Conservation (phyloP, 64 coral and sea anemone species). For the Actinia tenebrosa region DNA sequence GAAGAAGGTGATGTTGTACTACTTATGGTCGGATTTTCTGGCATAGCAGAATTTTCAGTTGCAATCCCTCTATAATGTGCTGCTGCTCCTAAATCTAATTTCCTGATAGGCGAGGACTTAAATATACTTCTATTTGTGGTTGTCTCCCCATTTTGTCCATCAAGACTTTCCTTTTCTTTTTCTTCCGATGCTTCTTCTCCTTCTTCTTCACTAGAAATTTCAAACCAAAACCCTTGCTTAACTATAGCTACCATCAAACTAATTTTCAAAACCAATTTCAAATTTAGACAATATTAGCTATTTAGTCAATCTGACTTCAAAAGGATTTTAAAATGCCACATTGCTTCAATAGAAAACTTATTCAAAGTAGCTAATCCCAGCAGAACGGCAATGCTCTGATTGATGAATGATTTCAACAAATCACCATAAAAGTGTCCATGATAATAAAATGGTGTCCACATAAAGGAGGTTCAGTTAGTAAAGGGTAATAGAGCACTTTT, state of each 20-base stretch:
- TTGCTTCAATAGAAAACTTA: too few relatives aligned
- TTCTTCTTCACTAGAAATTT: conserved; percentile 44
- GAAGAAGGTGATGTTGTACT: conserved; percentile 16
- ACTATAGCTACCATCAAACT: background rate
- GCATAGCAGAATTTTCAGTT: background rate
- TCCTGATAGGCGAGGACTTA: conserved; percentile 18
- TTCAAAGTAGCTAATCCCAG: too few relatives aligned
- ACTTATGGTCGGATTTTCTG: background rate
- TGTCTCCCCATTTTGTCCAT: conserved; percentile 9
- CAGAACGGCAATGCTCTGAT: too few relatives aligned
- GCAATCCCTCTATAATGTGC: conserved; percentile 38
- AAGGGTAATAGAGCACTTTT: too few relatives aligned
- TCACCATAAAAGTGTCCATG: too few relatives aligned
- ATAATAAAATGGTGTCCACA: too few relatives aligned
- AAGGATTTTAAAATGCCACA: too few relatives aligned
- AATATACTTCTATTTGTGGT: conserved; percentile 31
- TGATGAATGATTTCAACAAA: too few relatives aligned
- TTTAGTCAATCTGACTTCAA: too few relatives aligned
- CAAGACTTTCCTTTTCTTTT: conserved; percentile 31
- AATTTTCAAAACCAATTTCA: too few relatives aligned
- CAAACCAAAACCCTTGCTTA: background rate
- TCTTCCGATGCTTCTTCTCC: conserved; percentile 61
- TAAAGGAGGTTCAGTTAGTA: background rate
- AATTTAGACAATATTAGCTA: too few relatives aligned
- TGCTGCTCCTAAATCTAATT: conserved; percentile 64